A percentile compares a stretch with the other conserved stretches of the same genome.
These are phyloP conservation scores for Bradypodion ventrale DNA, from an alignment of 2,797 vertebrate species.

Conservation along the genomic window DNA sequence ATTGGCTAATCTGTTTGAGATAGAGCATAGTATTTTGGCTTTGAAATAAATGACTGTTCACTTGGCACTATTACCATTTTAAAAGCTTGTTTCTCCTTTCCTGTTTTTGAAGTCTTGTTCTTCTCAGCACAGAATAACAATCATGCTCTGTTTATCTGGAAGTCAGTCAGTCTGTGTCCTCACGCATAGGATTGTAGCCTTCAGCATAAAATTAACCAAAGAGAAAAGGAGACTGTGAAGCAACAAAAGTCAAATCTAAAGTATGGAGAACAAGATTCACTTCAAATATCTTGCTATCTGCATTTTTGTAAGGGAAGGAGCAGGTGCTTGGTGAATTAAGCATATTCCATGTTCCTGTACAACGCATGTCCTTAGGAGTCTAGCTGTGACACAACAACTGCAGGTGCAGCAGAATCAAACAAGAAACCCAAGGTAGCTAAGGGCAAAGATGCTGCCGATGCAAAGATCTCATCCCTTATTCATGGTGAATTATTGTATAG, in stretches of 20 bases:
- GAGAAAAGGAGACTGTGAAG: constrained; percentile 52
- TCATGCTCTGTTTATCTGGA: constrained; percentile 1
- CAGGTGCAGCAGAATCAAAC: accelerated
- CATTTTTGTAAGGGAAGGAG: constrained; percentile 46
- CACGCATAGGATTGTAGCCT: constrained; percentile 35
- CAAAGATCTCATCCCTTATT: not conserved
- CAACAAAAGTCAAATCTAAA: constrained; percentile 35
- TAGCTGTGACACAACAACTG: not conserved
- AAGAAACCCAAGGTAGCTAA: not conserved
- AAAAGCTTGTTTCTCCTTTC: not conserved
- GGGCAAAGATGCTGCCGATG: not conserved
- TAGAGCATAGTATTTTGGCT: not conserved
- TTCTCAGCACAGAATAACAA: not conserved
- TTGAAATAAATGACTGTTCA: not conserved
- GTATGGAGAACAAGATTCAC: constrained; percentile 19
- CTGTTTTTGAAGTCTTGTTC: not conserved
- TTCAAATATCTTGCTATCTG: constrained; percentile 16
- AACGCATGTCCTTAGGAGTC: not conserved
- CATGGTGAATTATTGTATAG: constrained; percentile 6
- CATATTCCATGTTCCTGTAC: constrained; percentile 36
- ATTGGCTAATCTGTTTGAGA: not conserved
- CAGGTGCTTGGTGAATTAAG: constrained; percentile 62
- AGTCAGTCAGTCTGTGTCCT: constrained; percentile 37
- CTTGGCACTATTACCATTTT: not conserved
- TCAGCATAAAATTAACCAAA: constrained; percentile 63